phyloP scores from a whole-genome alignment of 2,888 invertebrate genomes.

The Clanis bilineata region DNA sequence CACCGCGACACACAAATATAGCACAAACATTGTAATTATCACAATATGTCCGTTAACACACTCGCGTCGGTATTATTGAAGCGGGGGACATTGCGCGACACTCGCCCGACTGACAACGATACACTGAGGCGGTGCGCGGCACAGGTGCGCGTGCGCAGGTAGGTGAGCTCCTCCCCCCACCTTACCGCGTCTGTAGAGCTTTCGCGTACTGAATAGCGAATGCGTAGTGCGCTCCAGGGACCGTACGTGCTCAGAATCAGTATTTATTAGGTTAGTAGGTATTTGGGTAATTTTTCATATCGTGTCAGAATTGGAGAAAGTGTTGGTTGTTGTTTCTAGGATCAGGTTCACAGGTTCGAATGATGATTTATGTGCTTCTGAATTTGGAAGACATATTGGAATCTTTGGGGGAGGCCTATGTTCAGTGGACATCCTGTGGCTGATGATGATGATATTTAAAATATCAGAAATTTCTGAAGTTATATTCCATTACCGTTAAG shows the following conservation, averaged over 20 bases:
- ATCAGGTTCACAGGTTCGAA: no score
- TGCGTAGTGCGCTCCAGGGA: slow-evolving; percentile 54
- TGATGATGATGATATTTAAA: no score
- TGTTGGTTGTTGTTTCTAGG: background rate
- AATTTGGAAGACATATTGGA: no score
- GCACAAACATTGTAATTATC: slow-evolving; percentile 65
- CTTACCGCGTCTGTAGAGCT: slow-evolving; percentile 39
- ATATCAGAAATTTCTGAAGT: no score
- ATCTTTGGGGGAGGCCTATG: no score
- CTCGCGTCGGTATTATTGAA: slow-evolving; percentile 56
- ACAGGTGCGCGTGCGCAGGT: slow-evolving; percentile 57
- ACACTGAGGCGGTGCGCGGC: slow-evolving; percentile 47
- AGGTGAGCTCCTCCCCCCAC: slow-evolving; percentile 30
- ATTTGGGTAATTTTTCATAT: slow-evolving; percentile 29
- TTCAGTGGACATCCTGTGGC: no score
- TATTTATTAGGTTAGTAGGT: slow-evolving; percentile 37
- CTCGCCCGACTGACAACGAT: slow-evolving; percentile 41
- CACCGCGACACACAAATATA: slow-evolving; percentile 49
- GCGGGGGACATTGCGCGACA: slow-evolving; percentile 57
- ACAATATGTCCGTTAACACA: slow-evolving; percentile 48
- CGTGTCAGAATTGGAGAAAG: slow-evolving; percentile 3
- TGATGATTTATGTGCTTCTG: no score
- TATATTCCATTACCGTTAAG: no score
- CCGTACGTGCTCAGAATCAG: slow-evolving; percentile 30
- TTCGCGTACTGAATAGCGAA: slow-evolving; percentile 68